Base-by-base conservation (phyloP, 2,113 vertebrate genomes). In the Mus pahari region DNA sequence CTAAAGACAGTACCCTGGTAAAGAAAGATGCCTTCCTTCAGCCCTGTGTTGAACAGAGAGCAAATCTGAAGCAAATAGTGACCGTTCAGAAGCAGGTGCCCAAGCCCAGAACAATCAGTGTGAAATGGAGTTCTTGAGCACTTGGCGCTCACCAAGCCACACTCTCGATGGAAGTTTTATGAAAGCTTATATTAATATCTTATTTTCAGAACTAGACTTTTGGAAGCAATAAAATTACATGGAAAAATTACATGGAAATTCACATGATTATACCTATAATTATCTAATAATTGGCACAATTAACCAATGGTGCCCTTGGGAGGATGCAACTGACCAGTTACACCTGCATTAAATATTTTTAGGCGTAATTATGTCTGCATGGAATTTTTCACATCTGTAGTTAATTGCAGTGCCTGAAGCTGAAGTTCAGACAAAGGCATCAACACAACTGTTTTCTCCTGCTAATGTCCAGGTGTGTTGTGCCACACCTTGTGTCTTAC, bases 251-350 rank as follows among this genome's bases (percentile, higher is more conserved):
- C 36, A 89, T 91, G 33, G 20, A 92, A 91, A 95, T 92, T 75
- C 36, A 91, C 62, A 60, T 94, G 81, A 95, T 96, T 96, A 83
- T 71, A 70, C 13, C 19, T 79, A 73, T 92, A 95, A 96, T 98
- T 95, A 96, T 71, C 94, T 96, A 97, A 90, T 95, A 95, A 96
- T 97, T 97, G 86, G 24, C 17, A 77, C 94, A 96, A 96, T 95
- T 94, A 96, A 87, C 93, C 28, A 94, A 89, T 13, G 3, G 4
- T 22, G 96, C 78, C 42, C 89, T 79, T 81, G 77, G 36, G 92
- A 94, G 45, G 28, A 26, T 64, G 20, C 64, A 94, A 45, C 95
- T 96, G 95, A 96, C 95, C 94, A 95, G 86, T 89, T 96, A 60
- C 79, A 96, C 58, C 79, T 86, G 84, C 19, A n/a, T 91, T 28